Evolutionary conservation across 2,888 invertebrate species (phyloP).

Genomic region (Tetropium fuscum): DNA sequence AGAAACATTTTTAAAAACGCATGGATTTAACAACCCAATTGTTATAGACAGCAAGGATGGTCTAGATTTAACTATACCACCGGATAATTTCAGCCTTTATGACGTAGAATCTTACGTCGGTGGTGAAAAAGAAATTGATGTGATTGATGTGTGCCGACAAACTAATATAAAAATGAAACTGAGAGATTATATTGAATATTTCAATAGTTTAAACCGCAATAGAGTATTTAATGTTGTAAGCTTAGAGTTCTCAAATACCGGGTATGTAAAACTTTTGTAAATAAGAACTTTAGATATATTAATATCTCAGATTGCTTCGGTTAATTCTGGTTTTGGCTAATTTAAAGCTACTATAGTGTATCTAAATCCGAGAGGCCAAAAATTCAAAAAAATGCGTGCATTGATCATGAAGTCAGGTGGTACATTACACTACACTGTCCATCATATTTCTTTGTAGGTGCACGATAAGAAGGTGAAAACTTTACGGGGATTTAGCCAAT

Average conservation of each 20-base stretch:
- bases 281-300: neutral
- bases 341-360: too few relatives aligned
- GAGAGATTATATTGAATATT: slow-evolving; percentile 85
- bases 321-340: too few relatives aligned
- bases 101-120: slow-evolving; percentile 77
- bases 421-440: too few relatives aligned
- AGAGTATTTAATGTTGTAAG: slow-evolving; percentile 86
- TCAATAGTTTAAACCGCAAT: slow-evolving; percentile 75
- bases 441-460: too few relatives aligned
- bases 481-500: too few relatives aligned
- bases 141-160: slow-evolving; percentile 88
- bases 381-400: too few relatives aligned
- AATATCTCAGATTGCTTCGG: too few relatives aligned
- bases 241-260: slow-evolving; percentile 88
- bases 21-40: slow-evolving; percentile 77
- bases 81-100: slow-evolving; percentile 73
- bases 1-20: slow-evolving; percentile 71
- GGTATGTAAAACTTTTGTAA: slow-evolving; percentile 68
- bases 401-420: too few relatives aligned
- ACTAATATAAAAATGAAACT: slow-evolving; percentile 85
- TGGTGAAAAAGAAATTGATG: slow-evolving; percentile 79
- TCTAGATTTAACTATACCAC: slow-evolving; percentile 76
- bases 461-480: too few relatives aligned
- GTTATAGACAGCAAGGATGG: slow-evolving; percentile 76
- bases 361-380: too few relatives aligned